Percentiles rank a stretch among this genome's conserved stretches.
These are phyloP conservation scores for Latheticus oryzae DNA, from an alignment of 2,888 invertebrate genomes.

Conservation along the genomic window DNA sequence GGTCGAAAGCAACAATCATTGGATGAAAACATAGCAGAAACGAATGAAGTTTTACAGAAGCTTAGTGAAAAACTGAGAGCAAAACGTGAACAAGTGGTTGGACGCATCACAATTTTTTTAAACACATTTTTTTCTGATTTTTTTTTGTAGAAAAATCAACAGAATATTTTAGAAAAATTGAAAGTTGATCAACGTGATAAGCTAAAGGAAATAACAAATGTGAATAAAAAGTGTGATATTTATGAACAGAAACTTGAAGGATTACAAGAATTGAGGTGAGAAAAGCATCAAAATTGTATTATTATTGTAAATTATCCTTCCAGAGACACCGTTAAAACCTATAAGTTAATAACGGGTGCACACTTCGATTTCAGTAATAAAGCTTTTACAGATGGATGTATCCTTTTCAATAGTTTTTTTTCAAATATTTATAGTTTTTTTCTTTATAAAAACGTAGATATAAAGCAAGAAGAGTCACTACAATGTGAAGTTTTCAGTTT, in stretches of 20 bases:
- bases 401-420: conserved; percentile 22
- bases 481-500: conserved; percentile 11
- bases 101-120: too few species aligned
- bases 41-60: too few species aligned
- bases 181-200: background rate
- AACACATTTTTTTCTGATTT: too few species aligned
- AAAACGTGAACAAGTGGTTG: too few species aligned
- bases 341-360: conserved; percentile 16
- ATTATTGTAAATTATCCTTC: background rate
- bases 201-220: background rate
- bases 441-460: conserved; percentile 20
- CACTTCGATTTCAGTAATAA: conserved; percentile 12
- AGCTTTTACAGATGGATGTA: conserved; percentile 20
- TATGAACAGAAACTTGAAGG: conserved; percentile 15
- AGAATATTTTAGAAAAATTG: too few species aligned
- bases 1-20: too few species aligned
- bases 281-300: background rate
- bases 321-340: conserved; percentile 7
- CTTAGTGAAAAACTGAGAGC: too few species aligned
- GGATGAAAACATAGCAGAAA: too few species aligned
- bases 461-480: background rate
- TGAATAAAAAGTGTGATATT: background rate
- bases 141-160: too few species aligned
- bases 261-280: background rate
- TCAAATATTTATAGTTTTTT: background rate